Base-by-base conservation (phyloP, 2,888 invertebrate genomes). In the Hirtodrosophila histrioides region DNA sequence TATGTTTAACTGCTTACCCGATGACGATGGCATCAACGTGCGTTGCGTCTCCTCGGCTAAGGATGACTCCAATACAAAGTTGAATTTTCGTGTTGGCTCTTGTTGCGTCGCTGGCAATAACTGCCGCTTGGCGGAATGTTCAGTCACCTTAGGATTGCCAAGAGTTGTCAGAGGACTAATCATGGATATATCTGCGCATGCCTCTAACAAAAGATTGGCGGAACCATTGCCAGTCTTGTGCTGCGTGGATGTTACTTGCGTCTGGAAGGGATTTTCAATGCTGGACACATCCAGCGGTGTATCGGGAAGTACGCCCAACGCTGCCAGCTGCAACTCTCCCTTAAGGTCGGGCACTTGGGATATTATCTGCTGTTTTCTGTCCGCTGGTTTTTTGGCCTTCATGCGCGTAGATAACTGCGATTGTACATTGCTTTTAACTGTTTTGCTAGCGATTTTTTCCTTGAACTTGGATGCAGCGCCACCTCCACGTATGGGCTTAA, bases 231-330 rank as follows among this genome's bases (percentile, higher is more conserved):
- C 46, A 0, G 41, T n/a, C 11, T 45, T 84, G 36, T 24, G 33
- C 4, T 66, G 72, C 0, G 78, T 85, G 11, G 81, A 81, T n/a
- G 85, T 85, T 2, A 53, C 54, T 33, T 66, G 79, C 2, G 17
- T 43, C n/a, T 60, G 44, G 31, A 75, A 83, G 0, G 67, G 60
- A 40, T 69, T 63, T 0, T 58, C 54, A 11, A 4, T 10, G n/a
- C 6, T 36, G 4, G 24, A 17, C 2, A 23, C n/a, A 8, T 75
- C 67, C 0, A 78, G 9, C 0, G 85, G 65, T 2, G 70, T 77
- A 5, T 37, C 41, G 0, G 81, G 84, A 0, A 50, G 1, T 0
- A 61, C 50, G 3, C 41, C 3, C 4, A 9, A 36, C 1, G 17
- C 33, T 10, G 43, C 43, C n/a, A 44, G 7, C 9, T 74, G 4